Evolutionary conservation across 2,888 invertebrate genomes (phyloP), one percentile per base, ranked within the genome.

Genomic region (Spatulosminthurus flaviceps): DNA sequence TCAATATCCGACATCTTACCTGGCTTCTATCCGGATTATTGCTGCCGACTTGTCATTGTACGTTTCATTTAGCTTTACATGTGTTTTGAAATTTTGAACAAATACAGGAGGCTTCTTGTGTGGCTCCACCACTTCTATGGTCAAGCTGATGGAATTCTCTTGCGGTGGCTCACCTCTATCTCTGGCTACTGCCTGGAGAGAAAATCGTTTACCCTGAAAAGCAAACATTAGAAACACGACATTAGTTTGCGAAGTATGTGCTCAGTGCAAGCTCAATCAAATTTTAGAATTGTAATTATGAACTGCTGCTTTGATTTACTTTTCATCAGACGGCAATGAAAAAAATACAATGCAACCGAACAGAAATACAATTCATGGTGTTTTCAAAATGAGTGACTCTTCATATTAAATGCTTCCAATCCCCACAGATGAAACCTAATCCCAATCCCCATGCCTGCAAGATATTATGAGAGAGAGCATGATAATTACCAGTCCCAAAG

Each of bases 51-150:
- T 94, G 87, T 94, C 92, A 42, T 89, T 90, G 85, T 92, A 92
- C 88, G 93, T 93, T 88, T 95, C 95, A 86, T 91, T 90, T 77
- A 95, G 89, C 84, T 83, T 67, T 41, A 89, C 89, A 81, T 92
- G 28, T 7, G 76, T 75, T 1, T 66, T 66, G 7, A 90, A 89
- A 83, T 90, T 89, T 83, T 90, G 89, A 75, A 91, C 90, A 86
- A 95, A 94, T 70, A 91, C 90, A 43, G 94, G 95, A 83, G 93
- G 93, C 88, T 94, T 95, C 89, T 93, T 94, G 87, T 93, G 93
- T n/a, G 94, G 94, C 86, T 93, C 94, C 7, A 95, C 94, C 34
- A 97, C 94, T 83, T 92, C 91, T 83, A 97, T 94, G 84, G 93
- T 92, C 82, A 97, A 91, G 24, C 83, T 84, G 34, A 61, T 76